Evolutionary conservation across 53 echinoderm and acorn worm genomes (phyloP), one percentile per base, ranked within the genome.

Genomic region (Luidia sarsii): DNA sequence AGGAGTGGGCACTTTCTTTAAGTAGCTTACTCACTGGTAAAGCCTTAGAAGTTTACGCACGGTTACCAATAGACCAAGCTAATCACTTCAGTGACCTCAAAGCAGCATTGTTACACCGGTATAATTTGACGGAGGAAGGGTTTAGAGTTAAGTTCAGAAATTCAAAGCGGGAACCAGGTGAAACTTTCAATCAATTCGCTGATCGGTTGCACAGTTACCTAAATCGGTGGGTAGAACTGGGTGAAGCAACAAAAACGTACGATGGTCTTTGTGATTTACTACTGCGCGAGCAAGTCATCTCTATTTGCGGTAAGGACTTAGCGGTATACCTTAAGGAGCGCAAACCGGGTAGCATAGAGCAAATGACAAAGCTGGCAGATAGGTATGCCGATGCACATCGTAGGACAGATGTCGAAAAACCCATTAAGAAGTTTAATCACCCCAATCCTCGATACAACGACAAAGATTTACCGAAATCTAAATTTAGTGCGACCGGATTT

Each of bases 151-250:
- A 67, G 53, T 67, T 68, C 18, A 67, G 82, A 23, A 67, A 68
- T 22, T 30, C 67, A 1, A 67, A 54, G n/a, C 82, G 36, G 1
- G 35, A 37, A 9, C 21, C 18, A 38, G 55, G 55, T 38, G 82
- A 69, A 82, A 82, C 54, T 3, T 50, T 67, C 15, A 25, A 48
- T 5, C 46, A 65, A 52, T 81, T 82, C 36, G 19, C 57, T 2
- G 32, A 19, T 82, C 18, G 68, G 18, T 57, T 68, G 28, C 28
- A 55, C 19, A 82, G 52, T 38, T 67, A 50, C 33, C 25, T 68
- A 16, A 68, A 57, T 34, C 54, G 82, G 21, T 82, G 68, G 68
- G 36, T 68, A 52, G 82, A 82, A 45, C 24, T 82, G 11, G 67
- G 56, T 35, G 41, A 69, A 10, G 82, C 49, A 55, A 48, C 45